A percentile compares a stretch with the other conserved stretches of the same genome.
Evolutionary conservation across 2,797 vertebrate species (phyloP).

Genomic region (Babyrousa celebensis): DNA sequence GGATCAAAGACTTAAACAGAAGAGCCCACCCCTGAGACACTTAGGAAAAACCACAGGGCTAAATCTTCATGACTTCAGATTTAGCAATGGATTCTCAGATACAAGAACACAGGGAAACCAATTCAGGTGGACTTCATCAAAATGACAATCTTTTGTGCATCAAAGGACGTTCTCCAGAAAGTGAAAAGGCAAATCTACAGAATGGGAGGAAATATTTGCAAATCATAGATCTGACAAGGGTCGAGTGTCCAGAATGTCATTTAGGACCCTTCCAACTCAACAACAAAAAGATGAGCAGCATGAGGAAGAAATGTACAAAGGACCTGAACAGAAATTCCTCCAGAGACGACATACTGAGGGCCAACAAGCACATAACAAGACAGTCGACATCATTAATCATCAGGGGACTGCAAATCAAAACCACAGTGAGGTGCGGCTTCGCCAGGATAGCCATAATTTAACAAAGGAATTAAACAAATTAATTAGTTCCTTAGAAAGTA

Average conservation of each 20-base stretch:
- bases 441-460: background rate
- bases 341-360: background rate
- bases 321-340: background rate
- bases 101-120: background rate
- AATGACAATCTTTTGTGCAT: background rate
- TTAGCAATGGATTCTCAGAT: background rate
- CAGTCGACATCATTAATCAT: background rate
- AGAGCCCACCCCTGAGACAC: background rate
- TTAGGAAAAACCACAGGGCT: background rate
- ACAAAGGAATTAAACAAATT: background rate
- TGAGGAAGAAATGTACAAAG: background rate
- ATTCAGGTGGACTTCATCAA: background rate
- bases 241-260: background rate
- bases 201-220: background rate
- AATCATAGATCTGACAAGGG: background rate
- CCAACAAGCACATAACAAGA: background rate
- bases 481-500: background rate
- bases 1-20: background rate
- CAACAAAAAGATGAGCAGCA: background rate
- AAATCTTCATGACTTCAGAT: background rate
- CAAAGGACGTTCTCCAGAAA: background rate
- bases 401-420: background rate
- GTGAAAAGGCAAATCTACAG: background rate
- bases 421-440: background rate
- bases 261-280: background rate